Evolutionary conservation across 2,797 vertebrate genomes (phyloP), one percentile per base, ranked within the genome.

Genomic region (Falco rusticolus): DNA sequence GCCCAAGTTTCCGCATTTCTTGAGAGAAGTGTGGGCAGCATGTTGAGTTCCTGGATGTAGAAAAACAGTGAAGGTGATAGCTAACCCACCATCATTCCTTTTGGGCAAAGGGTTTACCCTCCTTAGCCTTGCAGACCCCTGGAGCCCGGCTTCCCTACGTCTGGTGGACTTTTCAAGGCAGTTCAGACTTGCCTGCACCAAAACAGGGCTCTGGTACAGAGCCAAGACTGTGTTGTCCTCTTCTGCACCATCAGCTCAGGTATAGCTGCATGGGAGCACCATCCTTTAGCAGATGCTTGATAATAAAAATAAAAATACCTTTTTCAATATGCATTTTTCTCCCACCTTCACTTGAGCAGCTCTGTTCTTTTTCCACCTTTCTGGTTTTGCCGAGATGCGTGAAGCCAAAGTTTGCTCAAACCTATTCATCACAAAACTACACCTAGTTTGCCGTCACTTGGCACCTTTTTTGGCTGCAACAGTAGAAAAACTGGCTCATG

Each of bases 401-500:
- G 82, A 79, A 64, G 61, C 83, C 74, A 64, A 75, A 34, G 56
- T 91, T 93, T 94, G 45, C 85, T 84, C 74, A 87, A 43, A 71
- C 53, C 66, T 89, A 85, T 94, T 91, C 50, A 66, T 93, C 91
- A 84, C 66, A 60, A 70, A 93, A 66, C 80, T 94, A 47, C 74
- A 90, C 87, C 74, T 90, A 69, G 71, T 70, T 93, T 87, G 90
- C 68, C 12, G 7, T 88, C 93, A 87, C 48, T 94, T 94, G 96
- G 87, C 91, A 93, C 66, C 77, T 81, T 56, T 85, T 90, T 90
- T 96, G 96, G 87, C 96, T 53, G 63, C 74, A 93, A 68, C 85
- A 96, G 87, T 79, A 96, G 96, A 93, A 95, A 95, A 96, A 96
- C 94, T 90, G 94, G 95, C 95, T 94, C 19, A 31, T 0, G 0